phyloP scores from a whole-genome alignment of 2,888 invertebrate species.

The Pomacea canaliculata region DNA sequence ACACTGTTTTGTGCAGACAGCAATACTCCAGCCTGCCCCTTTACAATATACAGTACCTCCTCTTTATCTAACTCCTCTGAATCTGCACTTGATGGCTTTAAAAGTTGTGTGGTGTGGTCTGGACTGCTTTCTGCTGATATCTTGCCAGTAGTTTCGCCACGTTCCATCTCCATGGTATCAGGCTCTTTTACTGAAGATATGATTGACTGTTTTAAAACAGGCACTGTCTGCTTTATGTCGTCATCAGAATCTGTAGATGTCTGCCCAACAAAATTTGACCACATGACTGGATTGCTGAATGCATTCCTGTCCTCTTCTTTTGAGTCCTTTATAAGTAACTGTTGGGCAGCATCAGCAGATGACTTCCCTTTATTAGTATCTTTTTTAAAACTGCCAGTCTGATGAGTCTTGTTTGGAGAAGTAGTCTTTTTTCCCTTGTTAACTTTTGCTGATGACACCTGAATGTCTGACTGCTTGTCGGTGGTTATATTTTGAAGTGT shows the following conservation, averaged over 20 bases:
- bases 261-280: slow-evolving; percentile 47
- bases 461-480: background rate
- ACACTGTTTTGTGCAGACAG: slow-evolving; percentile 14
- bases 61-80: slow-evolving; percentile 21
- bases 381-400: slow-evolving; percentile 24
- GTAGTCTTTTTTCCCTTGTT: slow-evolving; percentile 18
- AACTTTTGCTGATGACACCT: slow-evolving; percentile 4
- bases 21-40: too few relatives aligned
- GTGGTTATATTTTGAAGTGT: background rate
- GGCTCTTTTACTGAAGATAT: slow-evolving; percentile 14
- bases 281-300: slow-evolving; percentile 53
- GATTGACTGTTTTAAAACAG: background rate
- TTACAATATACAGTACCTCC: slow-evolving; percentile 26
- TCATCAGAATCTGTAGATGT: background rate
- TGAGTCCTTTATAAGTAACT: slow-evolving; percentile 16
- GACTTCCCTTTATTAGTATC: slow-evolving; percentile 21
- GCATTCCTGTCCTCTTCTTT: slow-evolving; percentile 40
- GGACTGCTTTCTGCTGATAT: slow-evolving; percentile 35
- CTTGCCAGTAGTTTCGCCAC: slow-evolving; percentile 20
- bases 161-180: slow-evolving; percentile 22
- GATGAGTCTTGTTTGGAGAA: slow-evolving; percentile 32
- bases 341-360: slow-evolving; percentile 25
- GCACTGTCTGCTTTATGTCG: background rate
- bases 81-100: slow-evolving; percentile 14
- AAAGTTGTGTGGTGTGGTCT: slow-evolving; percentile 34